Percentiles rank a stretch among this genome's conserved stretches.
These are phyloP conservation scores for Euzophera pinguis DNA, from an alignment of 2,888 invertebrate species.

Conservation along the genomic window DNA sequence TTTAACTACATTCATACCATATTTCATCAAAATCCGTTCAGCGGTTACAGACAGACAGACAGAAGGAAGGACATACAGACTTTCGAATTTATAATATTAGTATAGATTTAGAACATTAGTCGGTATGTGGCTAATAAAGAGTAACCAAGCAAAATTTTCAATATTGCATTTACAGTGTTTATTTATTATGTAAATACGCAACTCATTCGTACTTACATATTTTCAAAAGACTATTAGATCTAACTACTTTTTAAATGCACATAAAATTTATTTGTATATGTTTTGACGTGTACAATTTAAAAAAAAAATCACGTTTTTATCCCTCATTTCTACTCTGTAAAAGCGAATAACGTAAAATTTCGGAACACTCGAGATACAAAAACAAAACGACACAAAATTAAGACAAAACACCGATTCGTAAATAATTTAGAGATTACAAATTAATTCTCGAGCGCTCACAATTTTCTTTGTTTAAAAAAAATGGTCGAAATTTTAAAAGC, in stretches of 20 bases:
- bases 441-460: not conserved
- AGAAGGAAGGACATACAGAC: too few relatives aligned
- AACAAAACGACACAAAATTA: not conserved
- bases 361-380: not conserved
- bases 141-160: not conserved
- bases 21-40: too few relatives aligned
- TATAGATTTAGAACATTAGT: too few relatives aligned
- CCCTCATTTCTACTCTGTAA: slow-evolving; percentile 9
- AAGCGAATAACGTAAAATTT: slow-evolving; percentile 1
- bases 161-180: too few relatives aligned
- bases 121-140: too few relatives aligned
- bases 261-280: not conserved
- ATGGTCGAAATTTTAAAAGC: not conserved
- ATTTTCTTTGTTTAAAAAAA: slow-evolving; percentile 1
- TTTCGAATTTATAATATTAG: too few relatives aligned
- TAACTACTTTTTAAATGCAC: slow-evolving; percentile 3
- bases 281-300: not conserved
- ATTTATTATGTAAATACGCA: too few relatives aligned
- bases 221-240: not conserved
- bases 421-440: not conserved
- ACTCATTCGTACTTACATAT: not conserved
- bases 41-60: too few relatives aligned
- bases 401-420: not conserved
- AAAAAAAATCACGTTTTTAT: not conserved
- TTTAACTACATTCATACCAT: too few relatives aligned